Conservation (phyloP, 2,113 vertebrate genomes). For the Gymnogyps californianus region DNA sequence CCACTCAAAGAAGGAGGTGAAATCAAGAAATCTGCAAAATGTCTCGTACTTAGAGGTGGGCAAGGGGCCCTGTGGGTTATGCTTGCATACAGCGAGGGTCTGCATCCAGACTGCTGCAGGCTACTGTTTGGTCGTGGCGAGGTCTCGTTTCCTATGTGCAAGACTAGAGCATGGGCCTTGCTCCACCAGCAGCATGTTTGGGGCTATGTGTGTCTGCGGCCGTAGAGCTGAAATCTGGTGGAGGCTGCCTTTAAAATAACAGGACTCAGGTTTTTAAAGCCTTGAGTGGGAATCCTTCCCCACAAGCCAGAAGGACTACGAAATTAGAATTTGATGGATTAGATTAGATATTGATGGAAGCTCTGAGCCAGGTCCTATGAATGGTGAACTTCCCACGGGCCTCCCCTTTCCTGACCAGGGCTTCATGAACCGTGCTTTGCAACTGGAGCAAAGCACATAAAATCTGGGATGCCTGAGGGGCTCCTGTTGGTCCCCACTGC, state of each 20-base stretch:
- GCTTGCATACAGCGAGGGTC: accelerated
- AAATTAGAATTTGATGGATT: not conserved
- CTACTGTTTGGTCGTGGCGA: accelerated
- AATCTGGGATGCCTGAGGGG: not conserved
- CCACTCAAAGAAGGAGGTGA: not conserved
- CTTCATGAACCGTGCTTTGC: not conserved
- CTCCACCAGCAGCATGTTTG: not conserved
- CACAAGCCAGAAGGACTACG: not conserved
- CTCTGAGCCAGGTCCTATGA: not conserved
- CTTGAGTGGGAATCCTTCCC: not conserved
- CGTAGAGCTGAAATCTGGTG: not conserved
- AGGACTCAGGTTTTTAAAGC: not conserved
- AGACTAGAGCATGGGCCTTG: not conserved
- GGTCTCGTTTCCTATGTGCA: not conserved
- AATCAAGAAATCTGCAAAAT: not conserved
- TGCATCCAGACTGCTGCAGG: not conserved
- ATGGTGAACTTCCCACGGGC: not conserved
- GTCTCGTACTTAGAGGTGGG: accelerated
- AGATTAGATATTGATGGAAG: not conserved
- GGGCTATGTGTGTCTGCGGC: not conserved
- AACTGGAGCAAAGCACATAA: not conserved
- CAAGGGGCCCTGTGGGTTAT: not conserved
- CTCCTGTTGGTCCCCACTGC: not conserved
- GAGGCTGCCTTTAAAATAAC: not conserved
- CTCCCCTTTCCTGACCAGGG: not conserved